These are phyloP conservation scores for Ditylenchus dipsaci DNA, from an alignment of 1,140 invertebrate genomes.

Conservation along the genomic window DNA sequence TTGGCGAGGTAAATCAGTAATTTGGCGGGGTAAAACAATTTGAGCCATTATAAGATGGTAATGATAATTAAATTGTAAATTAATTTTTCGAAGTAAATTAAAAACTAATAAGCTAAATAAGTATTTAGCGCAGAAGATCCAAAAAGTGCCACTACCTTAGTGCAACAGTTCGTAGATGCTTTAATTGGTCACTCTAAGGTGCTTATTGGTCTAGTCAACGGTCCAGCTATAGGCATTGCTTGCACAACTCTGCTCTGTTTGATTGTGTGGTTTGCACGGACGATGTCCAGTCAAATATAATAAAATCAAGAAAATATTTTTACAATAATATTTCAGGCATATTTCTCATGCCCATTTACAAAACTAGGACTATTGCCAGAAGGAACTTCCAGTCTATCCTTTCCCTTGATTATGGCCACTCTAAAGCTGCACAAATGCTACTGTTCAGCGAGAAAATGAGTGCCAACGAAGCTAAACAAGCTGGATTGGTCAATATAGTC, in stretches of 20 bases:
- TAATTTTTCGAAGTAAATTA: no score
- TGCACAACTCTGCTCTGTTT: conserved; percentile 74
- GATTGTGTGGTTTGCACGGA: conserved; percentile 82
- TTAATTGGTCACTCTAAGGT: conserved; percentile 80
- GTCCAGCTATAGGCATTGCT: conserved; percentile 82
- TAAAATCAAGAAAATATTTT: conserved; percentile 5
- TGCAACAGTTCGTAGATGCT: conserved; percentile 66
- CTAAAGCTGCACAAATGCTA: conserved; percentile 29
- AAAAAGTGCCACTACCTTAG: conserved; percentile 5
- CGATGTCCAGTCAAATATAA: conserved; percentile 54
- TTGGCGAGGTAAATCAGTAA: no score
- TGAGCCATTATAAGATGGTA: no score
- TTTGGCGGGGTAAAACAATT: no score
- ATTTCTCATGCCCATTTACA: conserved; percentile 78
- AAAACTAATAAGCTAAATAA: no score
- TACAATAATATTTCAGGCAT: conserved; percentile 65
- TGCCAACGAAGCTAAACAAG: conserved; percentile 12
- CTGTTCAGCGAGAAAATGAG: conserved; percentile 24
- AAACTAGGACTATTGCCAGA: conserved; percentile 74
- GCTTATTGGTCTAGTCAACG: conserved; percentile 80
- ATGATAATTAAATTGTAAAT: no score
- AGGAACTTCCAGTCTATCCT: conserved; percentile 74
- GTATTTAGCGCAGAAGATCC: conserved; percentile 9
- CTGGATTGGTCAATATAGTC: conserved; percentile 22
- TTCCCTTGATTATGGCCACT: conserved; percentile 69